Evolutionary conservation across 2,888 invertebrate genomes (phyloP).

Genomic region (Polydrusus pterygomalis): DNA sequence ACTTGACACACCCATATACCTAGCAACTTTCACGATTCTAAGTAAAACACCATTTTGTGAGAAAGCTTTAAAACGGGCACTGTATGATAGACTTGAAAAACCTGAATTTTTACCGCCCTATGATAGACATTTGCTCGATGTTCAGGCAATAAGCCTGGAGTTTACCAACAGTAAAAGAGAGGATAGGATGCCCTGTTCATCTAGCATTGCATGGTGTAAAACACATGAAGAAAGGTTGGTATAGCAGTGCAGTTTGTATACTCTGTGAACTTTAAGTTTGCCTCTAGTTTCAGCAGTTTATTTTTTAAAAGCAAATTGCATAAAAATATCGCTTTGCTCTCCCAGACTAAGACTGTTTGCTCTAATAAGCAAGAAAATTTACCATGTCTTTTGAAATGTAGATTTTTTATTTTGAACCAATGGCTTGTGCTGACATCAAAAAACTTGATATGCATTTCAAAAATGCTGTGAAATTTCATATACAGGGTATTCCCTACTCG

Average conservation of each 20-base stretch:
- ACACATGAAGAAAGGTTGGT: slow-evolving; percentile 70
- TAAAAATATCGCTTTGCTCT: too few relatives aligned
- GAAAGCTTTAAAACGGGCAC: slow-evolving; percentile 73
- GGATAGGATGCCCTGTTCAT: slow-evolving; percentile 74
- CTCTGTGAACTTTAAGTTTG: too few relatives aligned
- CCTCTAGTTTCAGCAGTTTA: too few relatives aligned
- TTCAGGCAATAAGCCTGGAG: slow-evolving; percentile 66
- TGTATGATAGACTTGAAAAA: slow-evolving; percentile 69
- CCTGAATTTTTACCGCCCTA: slow-evolving; percentile 59
- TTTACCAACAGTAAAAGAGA: slow-evolving; percentile 72
- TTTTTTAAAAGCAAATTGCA: neutral
- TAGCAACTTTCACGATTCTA: slow-evolving; percentile 83
- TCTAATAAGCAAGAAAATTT: too few relatives aligned
- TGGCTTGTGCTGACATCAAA: too few relatives aligned
- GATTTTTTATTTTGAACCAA: too few relatives aligned
- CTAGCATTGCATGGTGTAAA: slow-evolving; percentile 78
- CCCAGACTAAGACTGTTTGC: too few relatives aligned
- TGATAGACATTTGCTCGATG: slow-evolving; percentile 62
- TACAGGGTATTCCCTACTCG: too few relatives aligned
- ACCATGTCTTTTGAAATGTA: too few relatives aligned
- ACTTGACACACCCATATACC: slow-evolving; percentile 79
- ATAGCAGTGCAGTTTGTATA: too few relatives aligned
- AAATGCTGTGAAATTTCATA: too few relatives aligned
- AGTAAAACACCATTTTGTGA: slow-evolving; percentile 78
- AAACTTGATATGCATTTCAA: too few relatives aligned